Evolutionary conservation across 2,888 invertebrate genomes (phyloP).

Genomic region (Lampropteryx suffumata): DNA sequence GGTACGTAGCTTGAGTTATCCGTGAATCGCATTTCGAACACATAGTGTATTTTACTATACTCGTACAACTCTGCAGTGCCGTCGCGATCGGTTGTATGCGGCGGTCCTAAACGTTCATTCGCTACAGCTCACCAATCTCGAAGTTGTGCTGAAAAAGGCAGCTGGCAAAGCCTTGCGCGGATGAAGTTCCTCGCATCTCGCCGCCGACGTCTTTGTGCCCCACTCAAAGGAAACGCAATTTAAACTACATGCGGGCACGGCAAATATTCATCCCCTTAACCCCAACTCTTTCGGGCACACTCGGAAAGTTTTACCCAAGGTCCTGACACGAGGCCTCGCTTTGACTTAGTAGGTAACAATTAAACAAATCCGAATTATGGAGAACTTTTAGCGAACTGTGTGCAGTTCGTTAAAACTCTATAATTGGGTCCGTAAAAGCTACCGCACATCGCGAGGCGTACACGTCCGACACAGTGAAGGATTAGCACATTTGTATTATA

Average conservation of each 20-base stretch:
- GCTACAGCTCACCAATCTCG: conserved; percentile 43
- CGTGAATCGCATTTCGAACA: no score
- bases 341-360: conserved; percentile 41
- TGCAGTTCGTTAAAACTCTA: conserved; percentile 60
- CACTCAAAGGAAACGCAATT: conserved; percentile 72
- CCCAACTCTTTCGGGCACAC: conserved; percentile 49
- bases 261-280: conserved; percentile 61
- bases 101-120: conserved; percentile 41
- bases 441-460: conserved; percentile 38
- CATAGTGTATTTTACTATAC: no score
- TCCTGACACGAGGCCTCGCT: conserved; percentile 23
- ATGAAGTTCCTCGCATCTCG: conserved; percentile 57
- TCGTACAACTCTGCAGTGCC: no score
- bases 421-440: conserved; percentile 49
- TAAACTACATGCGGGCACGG: conserved; percentile 70
- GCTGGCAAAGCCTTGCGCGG: conserved; percentile 50
- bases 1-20: no score
- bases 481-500: conserved; percentile 43
- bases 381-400: conserved; percentile 46
- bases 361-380: conserved; percentile 53
- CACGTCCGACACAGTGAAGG: conserved; percentile 40
- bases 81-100: no score
- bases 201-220: conserved; percentile 57
- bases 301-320: conserved; percentile 47
- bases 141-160: conserved; percentile 59